These are phyloP conservation scores for Mesoligia furuncula DNA, from an alignment of 2,888 invertebrate genomes.

Conservation along the genomic window DNA sequence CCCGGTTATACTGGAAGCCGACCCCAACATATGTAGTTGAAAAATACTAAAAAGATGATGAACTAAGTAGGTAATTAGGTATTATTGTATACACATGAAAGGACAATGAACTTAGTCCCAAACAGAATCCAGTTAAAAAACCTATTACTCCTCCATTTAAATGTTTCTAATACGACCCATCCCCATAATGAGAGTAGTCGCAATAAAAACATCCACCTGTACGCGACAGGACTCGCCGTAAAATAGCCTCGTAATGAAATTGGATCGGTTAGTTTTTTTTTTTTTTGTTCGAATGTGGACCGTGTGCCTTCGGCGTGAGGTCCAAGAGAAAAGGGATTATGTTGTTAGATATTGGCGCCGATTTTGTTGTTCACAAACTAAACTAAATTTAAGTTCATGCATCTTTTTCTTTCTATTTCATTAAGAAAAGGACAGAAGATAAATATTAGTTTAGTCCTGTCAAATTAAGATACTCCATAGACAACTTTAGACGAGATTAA, in stretches of 20 bases:
- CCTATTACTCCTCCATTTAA: slow-evolving; percentile 1
- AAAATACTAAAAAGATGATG: not conserved
- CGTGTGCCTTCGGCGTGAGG: slow-evolving; percentile 59
- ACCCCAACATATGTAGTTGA: no score
- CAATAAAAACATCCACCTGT: slow-evolving; percentile 73
- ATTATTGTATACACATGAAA: not conserved
- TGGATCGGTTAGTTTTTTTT: slow-evolving; percentile 79
- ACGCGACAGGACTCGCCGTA: slow-evolving; percentile 76
- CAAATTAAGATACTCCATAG: no score
- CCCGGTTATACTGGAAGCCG: no score
- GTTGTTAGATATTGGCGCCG: not conserved
- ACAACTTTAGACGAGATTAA: no score
- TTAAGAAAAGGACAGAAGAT: no score
- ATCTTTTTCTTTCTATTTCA: no score
- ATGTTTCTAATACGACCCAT: slow-evolving; percentile 18
- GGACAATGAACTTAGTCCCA: not conserved
- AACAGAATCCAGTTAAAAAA: slow-evolving; percentile 1
- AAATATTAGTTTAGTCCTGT: no score
- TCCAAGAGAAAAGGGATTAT: slow-evolving; percentile 56
- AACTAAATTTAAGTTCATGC: no score
- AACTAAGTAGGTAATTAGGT: no score
- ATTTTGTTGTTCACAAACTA: no score
- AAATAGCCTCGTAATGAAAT: slow-evolving; percentile 85
- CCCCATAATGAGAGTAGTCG: slow-evolving; percentile 23
- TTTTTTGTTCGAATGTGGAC: slow-evolving; percentile 71